These are phyloP conservation scores for Dendrolimus punctatus DNA, from an alignment of 1,140 invertebrate genomes.

Conservation along the genomic window DNA sequence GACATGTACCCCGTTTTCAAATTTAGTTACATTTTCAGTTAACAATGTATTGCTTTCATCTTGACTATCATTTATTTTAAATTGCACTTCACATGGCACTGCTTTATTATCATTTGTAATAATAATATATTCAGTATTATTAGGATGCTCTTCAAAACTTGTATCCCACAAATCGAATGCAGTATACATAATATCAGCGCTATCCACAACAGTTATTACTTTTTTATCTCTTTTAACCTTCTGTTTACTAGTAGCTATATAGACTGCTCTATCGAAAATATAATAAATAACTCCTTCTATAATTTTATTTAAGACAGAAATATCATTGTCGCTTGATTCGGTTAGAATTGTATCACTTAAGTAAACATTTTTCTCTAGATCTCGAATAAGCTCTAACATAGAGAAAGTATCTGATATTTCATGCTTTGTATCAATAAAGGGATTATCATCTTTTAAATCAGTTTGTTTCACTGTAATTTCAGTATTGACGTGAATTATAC, in stretches of 20 bases:
- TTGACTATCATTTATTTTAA: too few relatives aligned
- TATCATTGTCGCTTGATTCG: constrained; percentile 32
- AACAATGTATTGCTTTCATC: too few relatives aligned
- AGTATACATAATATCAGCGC: constrained; percentile 57
- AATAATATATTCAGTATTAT: not conserved
- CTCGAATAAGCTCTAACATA: constrained; percentile 41
- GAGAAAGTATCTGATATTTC: constrained; percentile 33
- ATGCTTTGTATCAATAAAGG: not conserved
- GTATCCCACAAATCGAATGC: constrained; percentile 25
- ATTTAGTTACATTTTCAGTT: too few relatives aligned
- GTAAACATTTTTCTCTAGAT: constrained; percentile 32
- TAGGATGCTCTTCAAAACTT: not conserved
- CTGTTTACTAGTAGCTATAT: constrained; percentile 18
- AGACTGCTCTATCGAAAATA: constrained; percentile 41
- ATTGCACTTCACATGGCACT: too few relatives aligned
- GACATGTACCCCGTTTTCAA: too few relatives aligned
- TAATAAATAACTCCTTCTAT: constrained; percentile 46
- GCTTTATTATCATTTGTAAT: not conserved
- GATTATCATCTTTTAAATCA: too few relatives aligned
- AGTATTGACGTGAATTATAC: too few relatives aligned
- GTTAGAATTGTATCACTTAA: constrained; percentile 30
- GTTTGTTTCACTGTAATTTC: too few relatives aligned
- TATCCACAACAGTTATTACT: constrained; percentile 52
- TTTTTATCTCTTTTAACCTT: constrained; percentile 22
- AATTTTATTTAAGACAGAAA: constrained; percentile 24